Conservation (phyloP, 2,113 vertebrate genomes). For the Vimba vimba region DNA sequence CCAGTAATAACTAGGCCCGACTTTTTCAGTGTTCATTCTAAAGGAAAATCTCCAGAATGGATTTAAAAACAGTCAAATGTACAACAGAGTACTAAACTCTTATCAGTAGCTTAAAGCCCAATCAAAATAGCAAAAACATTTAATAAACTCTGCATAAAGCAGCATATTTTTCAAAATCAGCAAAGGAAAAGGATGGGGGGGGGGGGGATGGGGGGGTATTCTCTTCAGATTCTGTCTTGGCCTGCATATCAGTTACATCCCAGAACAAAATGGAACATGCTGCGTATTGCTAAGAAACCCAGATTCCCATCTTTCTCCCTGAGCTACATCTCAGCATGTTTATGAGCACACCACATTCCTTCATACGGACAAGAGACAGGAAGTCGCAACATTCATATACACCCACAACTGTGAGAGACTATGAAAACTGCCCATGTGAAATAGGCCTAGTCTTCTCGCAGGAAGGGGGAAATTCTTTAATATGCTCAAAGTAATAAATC, state of each 20-base stretch:
- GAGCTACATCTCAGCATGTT: slow-evolving; percentile 22
- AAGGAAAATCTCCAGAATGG: not conserved
- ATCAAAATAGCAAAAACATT: not conserved
- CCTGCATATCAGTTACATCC: not conserved
- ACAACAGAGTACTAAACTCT: no score
- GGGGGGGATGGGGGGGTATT: no score
- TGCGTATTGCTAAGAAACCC: not conserved
- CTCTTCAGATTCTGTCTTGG: not conserved
- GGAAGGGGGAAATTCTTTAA: not conserved
- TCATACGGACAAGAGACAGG: slow-evolving; percentile 4
- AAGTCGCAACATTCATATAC: slow-evolving; percentile 18
- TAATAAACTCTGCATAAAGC: not conserved
- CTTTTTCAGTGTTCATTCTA: no score
- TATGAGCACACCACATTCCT: slow-evolving; percentile 23
- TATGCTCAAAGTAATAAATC: not conserved
- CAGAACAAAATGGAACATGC: slow-evolving; percentile 5
- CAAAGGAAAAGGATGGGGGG: not conserved
- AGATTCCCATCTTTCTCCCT: not conserved
- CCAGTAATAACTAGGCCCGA: not conserved
- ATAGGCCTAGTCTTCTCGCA: not conserved
- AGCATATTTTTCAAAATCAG: not conserved
- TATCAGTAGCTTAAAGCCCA: not conserved
- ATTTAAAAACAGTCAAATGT: not conserved
- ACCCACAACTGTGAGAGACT: not conserved
- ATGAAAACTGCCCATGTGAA: not conserved